These are phyloP conservation scores for Rhopilema esculentum DNA, from an alignment of 30 jellyfish, hydroid and myxozoan species.

Conservation along the genomic window DNA sequence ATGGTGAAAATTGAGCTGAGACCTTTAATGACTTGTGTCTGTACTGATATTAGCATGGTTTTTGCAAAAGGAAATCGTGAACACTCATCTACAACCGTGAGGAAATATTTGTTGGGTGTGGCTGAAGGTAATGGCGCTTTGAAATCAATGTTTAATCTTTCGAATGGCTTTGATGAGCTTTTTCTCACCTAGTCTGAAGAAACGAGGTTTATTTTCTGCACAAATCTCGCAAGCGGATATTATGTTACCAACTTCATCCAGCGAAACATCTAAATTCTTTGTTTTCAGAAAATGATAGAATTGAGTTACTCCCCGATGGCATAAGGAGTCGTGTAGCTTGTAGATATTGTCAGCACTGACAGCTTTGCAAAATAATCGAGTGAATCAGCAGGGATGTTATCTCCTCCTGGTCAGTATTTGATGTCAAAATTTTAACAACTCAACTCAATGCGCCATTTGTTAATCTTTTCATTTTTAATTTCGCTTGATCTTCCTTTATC, in stretches of 20 bases:
- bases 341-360: neutral
- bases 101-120: constrained; percentile 40
- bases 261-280: neutral
- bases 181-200: neutral
- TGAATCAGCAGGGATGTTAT: too few relatives aligned
- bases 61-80: constrained; percentile 71
- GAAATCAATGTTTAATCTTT: constrained; percentile 58
- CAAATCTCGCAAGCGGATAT: constrained; percentile 11
- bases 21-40: constrained; percentile 39
- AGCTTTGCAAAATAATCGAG: neutral
- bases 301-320: constrained; percentile 39
- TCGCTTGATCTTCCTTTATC: too few relatives aligned
- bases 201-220: constrained; percentile 28
- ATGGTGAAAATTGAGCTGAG: constrained; percentile 30
- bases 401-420: too few relatives aligned
- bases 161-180: constrained; percentile 39
- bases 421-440: too few relatives aligned
- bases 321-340: constrained; percentile 15
- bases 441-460: too few relatives aligned
- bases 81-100: constrained; percentile 68
- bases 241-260: constrained; percentile 7
- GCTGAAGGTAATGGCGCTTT: constrained; percentile 73
- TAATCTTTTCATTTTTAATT: too few relatives aligned
- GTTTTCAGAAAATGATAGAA: neutral
- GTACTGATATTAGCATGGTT: constrained; percentile 24